Conservation (phyloP, 2,888 invertebrate genomes). For the Andrena praecox region DNA sequence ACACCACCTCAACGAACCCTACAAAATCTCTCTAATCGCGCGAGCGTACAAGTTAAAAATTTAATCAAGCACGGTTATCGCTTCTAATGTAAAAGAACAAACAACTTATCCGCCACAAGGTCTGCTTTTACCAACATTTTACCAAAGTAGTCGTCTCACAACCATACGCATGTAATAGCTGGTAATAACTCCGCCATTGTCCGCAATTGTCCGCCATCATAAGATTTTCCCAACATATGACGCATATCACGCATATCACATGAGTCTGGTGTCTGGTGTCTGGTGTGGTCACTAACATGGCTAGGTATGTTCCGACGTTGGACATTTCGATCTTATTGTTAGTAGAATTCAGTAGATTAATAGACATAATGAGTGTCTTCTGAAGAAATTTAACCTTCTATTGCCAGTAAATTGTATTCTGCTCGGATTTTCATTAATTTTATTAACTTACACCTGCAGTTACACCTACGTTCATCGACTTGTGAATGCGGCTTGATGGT, state of each 20-base stretch:
- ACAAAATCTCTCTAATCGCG: constrained; percentile 5
- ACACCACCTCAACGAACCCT: constrained; percentile 6
- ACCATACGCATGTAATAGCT: constrained; percentile 25
- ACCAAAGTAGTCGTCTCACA: constrained; percentile 13
- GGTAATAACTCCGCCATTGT: constrained; percentile 14
- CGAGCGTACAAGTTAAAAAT: constrained; percentile 19
- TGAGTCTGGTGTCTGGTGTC: background rate
- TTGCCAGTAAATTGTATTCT: no score
- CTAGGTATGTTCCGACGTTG: constrained; percentile 28
- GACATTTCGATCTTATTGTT: background rate
- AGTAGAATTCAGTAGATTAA: background rate
- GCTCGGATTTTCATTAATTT: no score
- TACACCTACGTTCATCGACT: no score
- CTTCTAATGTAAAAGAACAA: constrained; percentile 21
- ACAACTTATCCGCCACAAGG: constrained; percentile 29
- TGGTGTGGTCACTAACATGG: constrained; percentile 6
- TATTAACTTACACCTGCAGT: no score
- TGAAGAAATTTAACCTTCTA: background rate
- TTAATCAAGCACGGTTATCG: background rate
- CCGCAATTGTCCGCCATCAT: constrained; percentile 37
- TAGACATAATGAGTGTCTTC: background rate
- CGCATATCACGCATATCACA: constrained; percentile 27
- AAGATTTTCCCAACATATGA: constrained; percentile 37
- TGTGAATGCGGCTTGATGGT: no score
- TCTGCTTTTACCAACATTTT: no score